A percentile compares a stretch with the other conserved stretches of the same genome.
Conservation (phyloP, 2,888 invertebrate species). For the Hirtodrosophila trivittata region DNA sequence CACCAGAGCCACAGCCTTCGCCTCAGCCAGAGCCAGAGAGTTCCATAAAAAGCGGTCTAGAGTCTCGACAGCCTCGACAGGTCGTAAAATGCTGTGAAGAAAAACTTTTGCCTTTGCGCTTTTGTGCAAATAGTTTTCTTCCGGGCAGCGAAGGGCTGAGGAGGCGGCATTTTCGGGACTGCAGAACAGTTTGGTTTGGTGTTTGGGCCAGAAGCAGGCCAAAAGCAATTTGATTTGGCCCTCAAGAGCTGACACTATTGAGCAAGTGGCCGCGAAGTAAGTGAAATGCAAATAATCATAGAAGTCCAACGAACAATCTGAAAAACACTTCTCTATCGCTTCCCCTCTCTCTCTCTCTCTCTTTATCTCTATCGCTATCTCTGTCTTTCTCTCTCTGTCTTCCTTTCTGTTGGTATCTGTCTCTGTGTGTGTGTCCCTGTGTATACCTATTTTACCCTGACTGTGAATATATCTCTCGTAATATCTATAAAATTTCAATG, state of each 20-base stretch:
- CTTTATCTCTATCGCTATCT: conserved; percentile 4
- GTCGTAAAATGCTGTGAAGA: conserved; percentile 48
- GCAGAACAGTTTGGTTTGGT: conserved; percentile 17
- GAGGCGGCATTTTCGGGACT: no score
- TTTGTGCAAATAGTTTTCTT: conserved; percentile 58
- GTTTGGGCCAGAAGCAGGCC: conserved; percentile 16
- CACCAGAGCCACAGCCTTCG: conserved; percentile 39
- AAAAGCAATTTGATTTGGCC: conserved; percentile 49
- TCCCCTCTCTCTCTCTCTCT: conserved; percentile 1
- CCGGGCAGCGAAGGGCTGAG: background rate
- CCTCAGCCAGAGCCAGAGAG: conserved; percentile 52
- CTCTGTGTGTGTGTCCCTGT: background rate
- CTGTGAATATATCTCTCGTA: conserved; percentile 8
- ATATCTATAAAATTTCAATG: conserved; percentile 35
- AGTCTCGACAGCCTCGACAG: conserved; percentile 67
- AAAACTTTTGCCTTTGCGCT: conserved; percentile 40
- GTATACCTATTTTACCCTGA: background rate
- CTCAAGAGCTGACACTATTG: conserved; percentile 38
- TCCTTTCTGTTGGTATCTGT: background rate
- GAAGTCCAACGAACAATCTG: background rate
- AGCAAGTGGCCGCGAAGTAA: conserved; percentile 23
- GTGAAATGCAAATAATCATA: conserved; percentile 32
- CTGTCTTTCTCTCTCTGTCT: conserved; percentile 3
- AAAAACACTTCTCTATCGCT: conserved; percentile 45
- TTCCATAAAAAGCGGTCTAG: conserved; percentile 71